A percentile compares a stretch with the other conserved stretches of the same genome.
These are phyloP conservation scores for Ctenodactylus gundi DNA, from an alignment of 2,113 vertebrate species.

Conservation along the genomic window DNA sequence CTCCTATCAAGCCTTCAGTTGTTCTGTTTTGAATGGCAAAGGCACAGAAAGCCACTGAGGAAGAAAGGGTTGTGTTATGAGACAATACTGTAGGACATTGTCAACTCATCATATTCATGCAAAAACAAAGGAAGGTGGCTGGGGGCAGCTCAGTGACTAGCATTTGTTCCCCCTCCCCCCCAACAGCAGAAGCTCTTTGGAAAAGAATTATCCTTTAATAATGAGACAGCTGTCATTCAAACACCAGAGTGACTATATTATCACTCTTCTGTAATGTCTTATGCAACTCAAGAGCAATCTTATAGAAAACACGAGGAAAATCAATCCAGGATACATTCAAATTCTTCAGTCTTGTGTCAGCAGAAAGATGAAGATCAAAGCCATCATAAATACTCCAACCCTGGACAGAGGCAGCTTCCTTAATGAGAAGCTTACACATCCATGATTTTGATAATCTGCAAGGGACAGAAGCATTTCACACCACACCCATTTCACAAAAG, in stretches of 20 bases:
- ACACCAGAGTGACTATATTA: background rate
- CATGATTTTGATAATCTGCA: background rate
- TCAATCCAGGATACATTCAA: background rate
- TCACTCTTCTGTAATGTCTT: background rate
- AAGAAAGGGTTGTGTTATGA: background rate
- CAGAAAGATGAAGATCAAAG: background rate
- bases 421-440: background rate
- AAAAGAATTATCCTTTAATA: constrained; percentile 14
- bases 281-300: background rate
- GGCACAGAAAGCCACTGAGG: background rate
- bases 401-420: background rate
- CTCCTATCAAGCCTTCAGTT: background rate
- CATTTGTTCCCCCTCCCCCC: background rate
- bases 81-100: background rate
- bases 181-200: background rate
- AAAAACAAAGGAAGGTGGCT: background rate
- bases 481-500: background rate
- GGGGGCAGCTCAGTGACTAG: background rate
- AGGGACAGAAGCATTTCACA: background rate
- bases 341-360: background rate
- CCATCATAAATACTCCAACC: background rate
- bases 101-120: background rate
- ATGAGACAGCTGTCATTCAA: background rate
- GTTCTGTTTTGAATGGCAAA: background rate
- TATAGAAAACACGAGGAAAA: background rate